Evolutionary conservation across 2,797 vertebrate species (phyloP).

Genomic region (Tragelaphus oryx): DNA sequence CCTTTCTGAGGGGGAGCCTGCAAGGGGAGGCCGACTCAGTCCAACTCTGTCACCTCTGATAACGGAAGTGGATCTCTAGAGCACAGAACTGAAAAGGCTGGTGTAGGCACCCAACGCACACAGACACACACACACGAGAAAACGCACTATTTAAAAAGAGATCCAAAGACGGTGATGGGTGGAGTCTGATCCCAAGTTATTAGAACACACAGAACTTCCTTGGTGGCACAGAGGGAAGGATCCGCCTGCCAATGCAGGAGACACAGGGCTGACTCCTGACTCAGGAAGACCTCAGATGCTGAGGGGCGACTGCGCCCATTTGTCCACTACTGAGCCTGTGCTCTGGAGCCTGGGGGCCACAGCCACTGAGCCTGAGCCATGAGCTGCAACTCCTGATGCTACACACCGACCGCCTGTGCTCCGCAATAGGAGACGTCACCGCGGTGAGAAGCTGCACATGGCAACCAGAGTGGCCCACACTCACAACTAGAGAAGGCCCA

Average conservation of each 20-base stretch:
- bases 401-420: neutral
- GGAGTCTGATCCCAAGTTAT: neutral
- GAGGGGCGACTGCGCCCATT: fast-evolving
- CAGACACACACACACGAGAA: neutral
- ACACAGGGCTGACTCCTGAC: neutral
- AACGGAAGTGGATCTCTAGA: neutral
- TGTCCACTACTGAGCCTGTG: neutral
- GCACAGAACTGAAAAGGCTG: neutral
- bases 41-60: neutral
- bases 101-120: neutral
- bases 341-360: neutral
- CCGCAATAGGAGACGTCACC: fast-evolving
- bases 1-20: neutral
- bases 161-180: neutral
- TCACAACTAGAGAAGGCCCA: neutral
- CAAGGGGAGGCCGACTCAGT: neutral
- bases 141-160: neutral
- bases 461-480: fast-evolving
- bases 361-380: neutral
- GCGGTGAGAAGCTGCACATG: fast-evolving
- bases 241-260: neutral
- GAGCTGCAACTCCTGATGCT: neutral
- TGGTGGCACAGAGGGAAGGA: neutral
- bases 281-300: neutral
- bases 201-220: neutral